phyloP scores from a whole-genome alignment of 2,113 vertebrate genomes.

The Noctilio leporinus region DNA sequence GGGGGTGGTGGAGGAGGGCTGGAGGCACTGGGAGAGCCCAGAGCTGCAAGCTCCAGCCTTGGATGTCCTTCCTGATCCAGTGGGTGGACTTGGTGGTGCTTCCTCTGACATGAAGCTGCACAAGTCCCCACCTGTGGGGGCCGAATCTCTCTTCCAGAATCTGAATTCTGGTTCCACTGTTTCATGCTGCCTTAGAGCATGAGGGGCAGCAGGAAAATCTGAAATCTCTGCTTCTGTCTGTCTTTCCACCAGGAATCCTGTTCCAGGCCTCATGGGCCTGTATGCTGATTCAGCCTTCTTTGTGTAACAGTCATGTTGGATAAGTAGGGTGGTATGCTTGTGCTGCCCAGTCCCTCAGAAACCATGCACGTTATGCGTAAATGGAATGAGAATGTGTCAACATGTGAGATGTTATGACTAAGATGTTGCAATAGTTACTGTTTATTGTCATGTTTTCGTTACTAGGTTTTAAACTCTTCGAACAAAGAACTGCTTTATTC shows the following conservation, averaged over 20 bases:
- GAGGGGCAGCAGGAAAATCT: not conserved
- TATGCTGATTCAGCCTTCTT: not conserved
- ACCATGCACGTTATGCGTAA: not conserved
- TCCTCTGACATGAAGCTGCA: not conserved
- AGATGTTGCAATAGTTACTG: not conserved
- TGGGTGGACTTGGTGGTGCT: not conserved
- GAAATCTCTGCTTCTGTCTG: not conserved
- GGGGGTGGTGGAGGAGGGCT: not conserved
- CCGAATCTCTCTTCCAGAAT: not conserved
- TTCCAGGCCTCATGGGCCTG: not conserved
- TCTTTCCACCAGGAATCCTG: not conserved
- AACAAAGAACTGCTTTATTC: not conserved
- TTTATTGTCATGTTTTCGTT: not conserved
- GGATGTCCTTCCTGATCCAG: not conserved
- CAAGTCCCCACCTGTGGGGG: not conserved
- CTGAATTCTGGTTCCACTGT: not conserved
- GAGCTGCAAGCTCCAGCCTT: not conserved
- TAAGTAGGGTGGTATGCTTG: not conserved
- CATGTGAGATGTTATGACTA: not conserved
- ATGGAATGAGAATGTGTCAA: not conserved
- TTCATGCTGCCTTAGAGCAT: not conserved
- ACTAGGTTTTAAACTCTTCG: not conserved
- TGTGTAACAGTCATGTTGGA: not conserved
- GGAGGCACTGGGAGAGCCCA: not conserved
- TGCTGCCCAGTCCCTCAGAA: not conserved